Evolutionary conservation across 2,797 vertebrate genomes (phyloP), one percentile per base, ranked within the genome.

Genomic region (Phrynocephalus forsythii): DNA sequence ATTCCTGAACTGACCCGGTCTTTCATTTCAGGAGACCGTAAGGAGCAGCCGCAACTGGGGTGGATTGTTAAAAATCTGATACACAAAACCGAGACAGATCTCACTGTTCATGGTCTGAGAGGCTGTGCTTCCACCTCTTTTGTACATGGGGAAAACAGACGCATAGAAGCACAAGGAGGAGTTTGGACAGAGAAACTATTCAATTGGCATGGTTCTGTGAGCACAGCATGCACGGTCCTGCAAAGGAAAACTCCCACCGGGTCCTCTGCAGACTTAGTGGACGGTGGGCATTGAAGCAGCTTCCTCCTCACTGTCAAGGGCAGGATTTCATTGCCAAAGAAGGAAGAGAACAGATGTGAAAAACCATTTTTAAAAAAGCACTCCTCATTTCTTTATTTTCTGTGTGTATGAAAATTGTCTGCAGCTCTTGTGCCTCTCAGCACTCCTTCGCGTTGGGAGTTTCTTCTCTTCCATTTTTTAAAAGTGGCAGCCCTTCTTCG

Each of bases 301-400:
- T 56, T 0, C 0, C 24, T 69, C 60, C 82, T 52, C 44, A 44
- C 10, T 0, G 0, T 73, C 82, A n/a, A 44, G 0, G 0, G 69
- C 0, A 0, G 75, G 0, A 18, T 72, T 80, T 0, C 0, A 72
- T 48, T 0, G 0, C 82, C 84, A 86, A 33, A 38, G 71, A 76
- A 82, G 67, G 71, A 89, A 33, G 28, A 22, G 60, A 87, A 26
- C 16, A 90, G 86, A 63, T 20, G 63, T n/a, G 1, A 0, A 1
- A 60, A 84, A 85, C 30, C 88, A 72, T 4, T 44, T 44, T 44
- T 44, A 5, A 44, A 83, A 9, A 87, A 16, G 1, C 11, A 0
- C 71, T 78, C 33, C 44, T 76, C 20, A 28, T 44, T 79, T 3
- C n/a, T 33, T 44, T 86, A 71, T 73, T 28, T 75, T 85, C 73